phyloP scores from a whole-genome alignment of 1,140 invertebrate species.

The Achroia grisella region DNA sequence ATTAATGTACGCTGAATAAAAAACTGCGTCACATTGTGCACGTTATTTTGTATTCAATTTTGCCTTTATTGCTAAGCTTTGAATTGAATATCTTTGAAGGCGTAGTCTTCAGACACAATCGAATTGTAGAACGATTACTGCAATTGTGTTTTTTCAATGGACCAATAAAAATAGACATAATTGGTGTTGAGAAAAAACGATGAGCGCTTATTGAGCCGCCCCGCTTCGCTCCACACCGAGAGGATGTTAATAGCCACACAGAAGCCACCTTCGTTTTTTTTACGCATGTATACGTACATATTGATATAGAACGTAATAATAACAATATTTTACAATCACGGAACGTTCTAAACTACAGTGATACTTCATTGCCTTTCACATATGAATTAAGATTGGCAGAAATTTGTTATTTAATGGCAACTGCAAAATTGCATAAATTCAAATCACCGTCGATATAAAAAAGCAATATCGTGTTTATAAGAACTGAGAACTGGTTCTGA shows the following conservation, averaged over 20 bases:
- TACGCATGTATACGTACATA: not conserved
- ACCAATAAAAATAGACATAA: constrained; percentile 47
- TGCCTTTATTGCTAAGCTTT: constrained; percentile 21
- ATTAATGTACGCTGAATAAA: no score
- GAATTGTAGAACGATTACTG: constrained; percentile 35
- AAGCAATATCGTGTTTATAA: no score
- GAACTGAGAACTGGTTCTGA: no score
- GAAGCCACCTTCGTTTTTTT: constrained; percentile 22
- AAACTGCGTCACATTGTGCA: not conserved
- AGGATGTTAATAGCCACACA: constrained; percentile 34
- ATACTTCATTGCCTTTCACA: no score
- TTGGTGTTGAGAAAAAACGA: constrained; percentile 47
- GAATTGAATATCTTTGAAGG: constrained; percentile 26
- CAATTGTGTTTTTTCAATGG: constrained; percentile 42
- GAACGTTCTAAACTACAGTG: no score
- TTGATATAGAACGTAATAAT: not conserved
- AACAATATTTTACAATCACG: no score
- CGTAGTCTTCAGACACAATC: constrained; percentile 25
- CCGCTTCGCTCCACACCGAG: constrained; percentile 6
- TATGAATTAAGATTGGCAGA: no score
- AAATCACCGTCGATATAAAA: no score
- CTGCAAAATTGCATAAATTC: no score
- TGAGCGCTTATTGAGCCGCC: constrained; percentile 28
- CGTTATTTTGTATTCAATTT: constrained; percentile 23
- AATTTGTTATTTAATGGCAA: no score